phyloP scores from a whole-genome alignment of 2,113 vertebrate genomes.

The Bathybates hornii region DNA sequence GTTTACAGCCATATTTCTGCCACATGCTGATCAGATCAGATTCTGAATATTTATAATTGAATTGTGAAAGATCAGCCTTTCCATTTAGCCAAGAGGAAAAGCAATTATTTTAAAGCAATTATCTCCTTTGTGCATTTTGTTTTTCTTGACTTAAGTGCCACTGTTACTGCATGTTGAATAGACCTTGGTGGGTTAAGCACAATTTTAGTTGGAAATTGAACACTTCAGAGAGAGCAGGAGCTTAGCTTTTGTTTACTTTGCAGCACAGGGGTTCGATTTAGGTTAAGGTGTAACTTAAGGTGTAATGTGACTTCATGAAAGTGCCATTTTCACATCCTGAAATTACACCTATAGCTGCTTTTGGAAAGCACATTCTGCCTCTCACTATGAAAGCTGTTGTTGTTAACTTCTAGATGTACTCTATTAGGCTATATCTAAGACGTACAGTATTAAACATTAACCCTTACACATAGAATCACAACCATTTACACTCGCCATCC shows the following conservation, averaged over 20 bases:
- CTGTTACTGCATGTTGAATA: background rate
- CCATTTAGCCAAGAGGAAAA: background rate
- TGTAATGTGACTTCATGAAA: background rate
- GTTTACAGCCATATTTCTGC: background rate
- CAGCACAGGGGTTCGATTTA: background rate
- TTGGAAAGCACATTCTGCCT: background rate
- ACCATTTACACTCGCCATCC: background rate
- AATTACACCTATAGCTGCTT: background rate
- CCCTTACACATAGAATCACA: background rate
- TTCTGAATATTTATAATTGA: background rate
- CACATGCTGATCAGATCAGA: background rate
- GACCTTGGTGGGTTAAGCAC: slow-evolving; percentile 16
- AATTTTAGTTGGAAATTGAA: background rate
- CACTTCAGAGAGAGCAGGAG: background rate
- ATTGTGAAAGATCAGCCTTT: background rate
- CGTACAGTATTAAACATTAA: background rate
- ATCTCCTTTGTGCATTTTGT: background rate
- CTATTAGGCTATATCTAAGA: background rate
- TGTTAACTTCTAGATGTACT: background rate
- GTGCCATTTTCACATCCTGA: background rate
- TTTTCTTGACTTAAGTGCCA: background rate
- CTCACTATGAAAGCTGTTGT: background rate
- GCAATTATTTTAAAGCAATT: background rate
- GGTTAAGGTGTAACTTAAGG: background rate
- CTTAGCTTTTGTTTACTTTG: background rate